Base-by-base conservation (phyloP, 2,113 vertebrate species). In the Odontesthes bonariensis region DNA sequence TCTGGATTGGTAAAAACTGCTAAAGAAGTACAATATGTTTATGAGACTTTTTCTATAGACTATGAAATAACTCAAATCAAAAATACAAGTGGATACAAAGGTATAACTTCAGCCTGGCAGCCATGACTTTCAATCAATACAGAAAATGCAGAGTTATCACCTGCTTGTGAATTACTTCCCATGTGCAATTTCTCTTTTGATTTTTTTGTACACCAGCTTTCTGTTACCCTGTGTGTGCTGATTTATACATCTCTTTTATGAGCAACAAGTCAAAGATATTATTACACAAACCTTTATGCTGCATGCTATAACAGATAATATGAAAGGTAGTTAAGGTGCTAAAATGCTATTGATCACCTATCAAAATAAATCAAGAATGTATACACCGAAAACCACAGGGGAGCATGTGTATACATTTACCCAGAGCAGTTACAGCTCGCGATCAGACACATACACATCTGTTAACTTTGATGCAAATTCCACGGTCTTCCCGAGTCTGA, bases 281-380 rank as follows among this genome's bases (percentile, higher is more conserved):
- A 2, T 1, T n/a, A 54, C 64, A 61, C 32, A 75, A 13, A 77
- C 58, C 57, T 83, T 53, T 42, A 55, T 1, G 0, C 20, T 44
- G 73, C 47, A 74, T 87, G 69, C 86, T 87, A 82, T 81, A 81
- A 81, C 47, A 65, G 61, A 88, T 88, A 73, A 82, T 86, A 81
- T 86, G 82, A 82, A 69, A 56, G 73, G 82, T 73, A 75, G 84
- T 90, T 91, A 89, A 89, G 77, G 85, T 77, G 56, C 73, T 86
- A 82, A 89, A 89, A 91, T 89, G 80, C 71, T 84, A 90, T 87
- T 90, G 89, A 92, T 92, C 89, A 88, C 77, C 61, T 35, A 8
- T 67, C 65, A 49, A 70, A 89, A 92, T 89, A 86, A 90, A 89
- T 81, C 31, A 7, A 49, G 14, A 20, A 16, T 11, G 6, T 17